Base-by-base conservation (phyloP, 2,888 invertebrate genomes). In the Furcula furcula region DNA sequence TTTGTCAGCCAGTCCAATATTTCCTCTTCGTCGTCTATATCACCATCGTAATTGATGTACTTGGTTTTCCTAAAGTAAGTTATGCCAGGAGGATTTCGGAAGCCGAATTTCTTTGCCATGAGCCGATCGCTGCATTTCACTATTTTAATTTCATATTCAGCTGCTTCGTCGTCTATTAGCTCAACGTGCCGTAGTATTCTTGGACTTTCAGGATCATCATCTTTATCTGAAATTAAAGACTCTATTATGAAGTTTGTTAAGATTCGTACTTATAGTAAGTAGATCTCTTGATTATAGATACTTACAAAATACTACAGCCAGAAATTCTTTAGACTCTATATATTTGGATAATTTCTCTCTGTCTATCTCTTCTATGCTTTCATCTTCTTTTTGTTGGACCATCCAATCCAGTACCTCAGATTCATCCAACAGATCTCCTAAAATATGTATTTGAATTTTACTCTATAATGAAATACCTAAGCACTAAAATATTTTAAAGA, bases 21-120 rank as follows among this genome's bases (percentile, higher is more conserved):
- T 79, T 96, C 96, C 73, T 97, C 97, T 62, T 96, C 96, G 57
- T 97, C 97, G 58, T 97, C 96, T 43, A 97, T 94, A 60, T 97
- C 97, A 7, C 97, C 97, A 61, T 97, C 97, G 65, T 97, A 97
- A 69, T 97, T 97, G 9, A 97, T 95, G 44, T 93, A 92, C 84
- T 97, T 97, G 11, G 91, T 95, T 79, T 97, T 96, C 34, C 97
- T 91, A 85, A 97, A 97, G 72, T 97, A 97, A 0, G 96, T 95
- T 4, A 97, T 93, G 4, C 97, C 97, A 0, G 97, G 97, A 12
- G 96, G 96, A 73, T 95, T 94, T 40, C 97, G 91, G 65, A 92
- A 96, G 0, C 97, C 97, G 73, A 95, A 97, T 69, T 97, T 97
- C 74, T 97, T 97, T 1, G 97, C 97, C 96, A 97, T 97, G 18